Percentiles rank a stretch among this genome's conserved stretches.
phyloP scores from a whole-genome alignment of 1,140 invertebrate species.

The Drosophila ironensis region DNA sequence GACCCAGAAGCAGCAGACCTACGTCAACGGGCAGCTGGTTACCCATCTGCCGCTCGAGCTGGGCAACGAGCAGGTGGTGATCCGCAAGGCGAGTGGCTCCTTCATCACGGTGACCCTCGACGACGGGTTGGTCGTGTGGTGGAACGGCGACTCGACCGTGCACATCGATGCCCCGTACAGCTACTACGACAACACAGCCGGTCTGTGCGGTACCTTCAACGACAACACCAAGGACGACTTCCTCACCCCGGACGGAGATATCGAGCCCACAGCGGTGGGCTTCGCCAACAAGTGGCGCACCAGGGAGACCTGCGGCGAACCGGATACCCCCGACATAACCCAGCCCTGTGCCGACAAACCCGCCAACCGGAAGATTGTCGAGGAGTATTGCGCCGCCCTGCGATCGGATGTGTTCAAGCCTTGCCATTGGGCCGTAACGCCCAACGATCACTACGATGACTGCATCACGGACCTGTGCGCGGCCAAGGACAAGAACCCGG shows the following conservation, averaged over 20 bases:
- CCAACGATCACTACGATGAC: constrained; percentile 88
- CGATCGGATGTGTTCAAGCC: constrained; percentile 87
- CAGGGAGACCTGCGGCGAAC: no score
- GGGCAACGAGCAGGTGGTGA: constrained; percentile 83
- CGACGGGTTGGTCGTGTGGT: constrained; percentile 91
- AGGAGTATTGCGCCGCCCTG: constrained; percentile 87
- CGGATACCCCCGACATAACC: constrained; percentile 82
- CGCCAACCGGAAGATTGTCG: constrained; percentile 86
- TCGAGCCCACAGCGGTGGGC: constrained; percentile 87
- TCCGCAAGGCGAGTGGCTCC: constrained; percentile 89
- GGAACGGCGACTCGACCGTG: constrained; percentile 90
- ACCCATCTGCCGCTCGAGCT: constrained; percentile 86
- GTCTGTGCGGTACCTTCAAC: constrained; percentile 94
- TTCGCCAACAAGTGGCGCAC: constrained; percentile 96
- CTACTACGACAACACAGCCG: constrained; percentile 87
- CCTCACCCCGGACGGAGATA: constrained; percentile 91
- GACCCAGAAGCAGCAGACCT: constrained; percentile 87
- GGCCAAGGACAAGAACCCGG: constrained; percentile 83
- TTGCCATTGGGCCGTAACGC: constrained; percentile 91
- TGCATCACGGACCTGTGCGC: constrained; percentile 94
- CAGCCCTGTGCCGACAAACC: constrained; percentile 88
- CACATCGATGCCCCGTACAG: constrained; percentile 90
- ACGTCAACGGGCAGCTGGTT: constrained; percentile 88
- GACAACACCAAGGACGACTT: constrained; percentile 94
- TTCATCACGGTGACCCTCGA: constrained; percentile 87